Base-by-base conservation (phyloP, 2,797 vertebrate species). In the Nannoperca obscura region DNA sequence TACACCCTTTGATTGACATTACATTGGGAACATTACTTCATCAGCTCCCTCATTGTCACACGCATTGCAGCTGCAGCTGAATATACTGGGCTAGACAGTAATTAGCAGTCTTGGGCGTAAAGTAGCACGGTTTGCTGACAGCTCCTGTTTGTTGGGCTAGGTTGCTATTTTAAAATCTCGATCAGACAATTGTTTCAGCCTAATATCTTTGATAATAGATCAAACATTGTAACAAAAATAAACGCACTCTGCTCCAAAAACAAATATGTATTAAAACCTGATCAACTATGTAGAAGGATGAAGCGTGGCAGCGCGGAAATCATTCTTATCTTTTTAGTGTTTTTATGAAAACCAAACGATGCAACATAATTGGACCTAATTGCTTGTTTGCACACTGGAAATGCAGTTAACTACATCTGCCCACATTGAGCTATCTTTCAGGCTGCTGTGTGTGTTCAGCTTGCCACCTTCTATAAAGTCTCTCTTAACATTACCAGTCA, bases 311-410 rank as follows among this genome's bases (percentile, higher is more conserved):
- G 38, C 3, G 0, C 52, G 64, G 50, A 30, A 53, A 40, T 20
- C 24, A 53, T 57, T 70, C 40, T 50, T 46, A 62, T 84, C 34
- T 65, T 79, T 76, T 63, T 32, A 12, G 44, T 72, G 15, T 53
- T 77, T 78, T 63, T 20, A 47, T 36, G n/a, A 68, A 78, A 58
- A 60, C 46, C 50, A 80, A 81, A 53, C 8, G 53, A 59, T 71
- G 64, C 27, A 22, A 47, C 22, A 62, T 87, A 87, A 87, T 82
- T 80, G 73, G 74, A 73, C 38, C 64, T 74, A 79, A 88, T 84
- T 81, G 75, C 55, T 83, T 86, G 82, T 90, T 88, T 88, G 70
- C 73, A 81, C 58, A 62, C 36, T 59, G 27, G 30, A 73, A 84
- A 75, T 9, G 20, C 53, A 36, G 63, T 81, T 71, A 59, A 80